A percentile compares a stretch with the other conserved stretches of the same genome.
Conservation (phyloP, 2,888 invertebrate genomes). For the Idaea straminata region DNA sequence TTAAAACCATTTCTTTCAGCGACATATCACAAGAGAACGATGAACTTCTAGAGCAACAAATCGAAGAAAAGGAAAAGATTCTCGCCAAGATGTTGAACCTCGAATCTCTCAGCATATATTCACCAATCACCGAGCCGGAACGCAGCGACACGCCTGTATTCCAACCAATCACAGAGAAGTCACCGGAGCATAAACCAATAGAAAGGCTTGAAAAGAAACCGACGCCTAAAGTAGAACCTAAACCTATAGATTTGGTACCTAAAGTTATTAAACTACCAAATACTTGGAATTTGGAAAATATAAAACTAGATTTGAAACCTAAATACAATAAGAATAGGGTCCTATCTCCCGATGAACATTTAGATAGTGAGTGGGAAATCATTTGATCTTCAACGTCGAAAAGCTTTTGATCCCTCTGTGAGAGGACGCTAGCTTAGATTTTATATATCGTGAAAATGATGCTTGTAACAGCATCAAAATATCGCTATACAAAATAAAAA, state of each 20-base stretch:
- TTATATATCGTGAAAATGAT: background rate
- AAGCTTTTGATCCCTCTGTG: background rate
- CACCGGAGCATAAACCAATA: conserved; percentile 18
- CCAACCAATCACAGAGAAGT: conserved; percentile 12
- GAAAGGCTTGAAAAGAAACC: conserved; percentile 11
- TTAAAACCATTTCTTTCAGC: conserved; percentile 46
- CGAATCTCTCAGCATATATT: conserved; percentile 68
- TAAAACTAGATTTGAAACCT: conserved; percentile 63
- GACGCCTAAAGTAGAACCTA: conserved; percentile 23
- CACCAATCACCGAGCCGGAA: background rate
- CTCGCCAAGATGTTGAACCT: conserved; percentile 84
- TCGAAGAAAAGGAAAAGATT: conserved; percentile 87
- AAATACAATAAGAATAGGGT: conserved; percentile 46
- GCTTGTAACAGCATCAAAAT: no score
- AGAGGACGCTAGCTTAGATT: background rate
- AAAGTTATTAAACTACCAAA: conserved; percentile 78
- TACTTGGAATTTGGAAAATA: conserved; percentile 80
- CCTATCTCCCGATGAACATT: conserved; percentile 61
- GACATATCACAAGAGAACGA: conserved; percentile 79
- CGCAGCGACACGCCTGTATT: background rate
- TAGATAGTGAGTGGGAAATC: conserved; percentile 73
- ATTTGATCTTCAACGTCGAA: conserved; percentile 45
- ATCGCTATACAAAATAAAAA: no score
- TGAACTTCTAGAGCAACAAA: conserved; percentile 84
- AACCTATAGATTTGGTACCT: conserved; percentile 58